These are phyloP conservation scores for Conopomorpha cramerella DNA, from an alignment of 1,140 invertebrate species.

Conservation along the genomic window DNA sequence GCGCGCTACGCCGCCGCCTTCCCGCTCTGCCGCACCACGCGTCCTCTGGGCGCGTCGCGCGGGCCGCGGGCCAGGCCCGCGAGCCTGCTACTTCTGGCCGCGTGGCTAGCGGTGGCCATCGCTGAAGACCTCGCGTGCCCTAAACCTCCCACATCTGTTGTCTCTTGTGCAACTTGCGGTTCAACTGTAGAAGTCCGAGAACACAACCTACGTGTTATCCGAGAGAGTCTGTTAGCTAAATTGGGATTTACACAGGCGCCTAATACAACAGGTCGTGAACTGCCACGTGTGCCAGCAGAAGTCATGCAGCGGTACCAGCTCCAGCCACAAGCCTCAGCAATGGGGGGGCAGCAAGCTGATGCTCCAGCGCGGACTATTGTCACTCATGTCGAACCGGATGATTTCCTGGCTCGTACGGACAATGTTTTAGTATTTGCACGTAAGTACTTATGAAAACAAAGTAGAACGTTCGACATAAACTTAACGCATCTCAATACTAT, in stretches of 20 bases:
- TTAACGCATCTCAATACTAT: too few species aligned
- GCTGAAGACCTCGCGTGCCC: conserved; percentile 40
- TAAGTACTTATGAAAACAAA: too few species aligned
- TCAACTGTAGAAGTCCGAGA: conserved; percentile 66
- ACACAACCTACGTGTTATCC: conserved; percentile 66
- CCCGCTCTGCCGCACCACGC: conserved; percentile 46
- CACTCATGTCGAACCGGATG: conserved; percentile 49
- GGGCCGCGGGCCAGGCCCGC: conserved; percentile 51
- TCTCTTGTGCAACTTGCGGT: conserved; percentile 61
- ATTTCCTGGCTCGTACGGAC: conserved; percentile 54
- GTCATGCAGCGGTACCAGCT: conserved; percentile 39
- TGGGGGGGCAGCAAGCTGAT: conserved; percentile 26
- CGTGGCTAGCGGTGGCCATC: conserved; percentile 43
- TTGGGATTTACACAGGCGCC: conserved; percentile 69
- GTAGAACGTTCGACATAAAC: too few species aligned
- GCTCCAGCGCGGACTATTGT: conserved; percentile 34
- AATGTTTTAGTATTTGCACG: conserved; percentile 55
- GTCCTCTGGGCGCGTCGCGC: conserved; percentile 50
- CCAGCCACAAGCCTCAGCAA: too few species aligned
- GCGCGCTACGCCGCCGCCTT: conserved; percentile 34
- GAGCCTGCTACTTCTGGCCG: conserved; percentile 45
- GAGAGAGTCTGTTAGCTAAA: conserved; percentile 70
- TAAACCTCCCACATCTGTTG: conserved; percentile 29
- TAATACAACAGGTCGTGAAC: conserved; percentile 68
- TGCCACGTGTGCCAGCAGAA: conserved; percentile 40